Evolutionary conservation across 1,140 invertebrate genomes (phyloP).

Genomic region (Patella vulgata): DNA sequence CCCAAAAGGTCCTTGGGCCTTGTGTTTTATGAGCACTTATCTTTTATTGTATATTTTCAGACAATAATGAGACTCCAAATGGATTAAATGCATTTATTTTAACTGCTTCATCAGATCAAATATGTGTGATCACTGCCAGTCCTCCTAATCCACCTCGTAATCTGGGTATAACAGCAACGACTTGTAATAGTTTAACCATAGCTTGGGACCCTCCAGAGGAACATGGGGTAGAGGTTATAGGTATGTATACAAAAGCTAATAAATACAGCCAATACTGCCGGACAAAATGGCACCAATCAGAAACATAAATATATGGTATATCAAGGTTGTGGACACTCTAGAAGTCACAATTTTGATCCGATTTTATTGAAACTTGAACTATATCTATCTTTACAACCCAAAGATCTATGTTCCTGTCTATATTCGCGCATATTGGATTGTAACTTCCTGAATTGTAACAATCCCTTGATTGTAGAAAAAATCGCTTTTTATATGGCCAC

Average conservation of each 20-base stretch:
- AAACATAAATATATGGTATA: not conserved
- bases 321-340: too few species aligned
- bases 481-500: too few species aligned
- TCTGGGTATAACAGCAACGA: conserved; percentile 58
- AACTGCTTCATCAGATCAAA: conserved; percentile 60
- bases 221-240: conserved; percentile 64
- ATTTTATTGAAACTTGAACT: too few species aligned
- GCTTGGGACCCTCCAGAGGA: conserved; percentile 65
- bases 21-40: too few species aligned
- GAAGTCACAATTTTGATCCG: too few species aligned
- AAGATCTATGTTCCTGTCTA: too few species aligned
- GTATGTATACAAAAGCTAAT: conserved; percentile 49
- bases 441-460: too few species aligned
- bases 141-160: conserved; percentile 64
- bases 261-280: not conserved
- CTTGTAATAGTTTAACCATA: conserved; percentile 62
- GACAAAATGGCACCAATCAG: not conserved
- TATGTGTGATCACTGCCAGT: conserved; percentile 61
- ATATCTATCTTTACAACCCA: too few species aligned
- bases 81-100: conserved; percentile 57
- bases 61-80: conserved; percentile 37
- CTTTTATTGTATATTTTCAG: too few species aligned
- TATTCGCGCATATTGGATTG: too few species aligned
- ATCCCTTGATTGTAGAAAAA: too few species aligned
- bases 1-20: too few species aligned